phyloP scores from a whole-genome alignment of 2,888 invertebrate species.

The Xestoiulus laeticollis region DNA sequence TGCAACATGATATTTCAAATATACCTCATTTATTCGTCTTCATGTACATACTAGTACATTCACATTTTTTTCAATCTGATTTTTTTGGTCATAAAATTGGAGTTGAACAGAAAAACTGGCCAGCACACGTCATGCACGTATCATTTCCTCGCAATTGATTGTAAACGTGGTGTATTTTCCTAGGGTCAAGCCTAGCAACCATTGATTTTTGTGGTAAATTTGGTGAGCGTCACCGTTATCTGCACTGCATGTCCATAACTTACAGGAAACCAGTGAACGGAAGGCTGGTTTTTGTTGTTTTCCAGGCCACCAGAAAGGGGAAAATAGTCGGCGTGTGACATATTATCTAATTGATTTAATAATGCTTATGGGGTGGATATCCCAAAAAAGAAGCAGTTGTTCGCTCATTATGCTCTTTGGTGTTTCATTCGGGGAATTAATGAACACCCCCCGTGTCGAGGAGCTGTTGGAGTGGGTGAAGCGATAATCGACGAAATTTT shows the following conservation, averaged over 20 bases:
- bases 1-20: not conserved
- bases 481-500: not conserved
- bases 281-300: slow-evolving; percentile 6
- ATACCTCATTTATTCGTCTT: not conserved
- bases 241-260: not conserved
- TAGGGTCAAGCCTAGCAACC: slow-evolving; percentile 16
- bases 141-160: not conserved
- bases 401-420: not conserved
- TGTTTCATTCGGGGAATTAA: not conserved
- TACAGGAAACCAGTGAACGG: not conserved
- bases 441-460: not conserved
- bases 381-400: not conserved
- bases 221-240: not conserved
- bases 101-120: not conserved
- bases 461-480: not conserved
- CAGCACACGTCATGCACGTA: not conserved
- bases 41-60: not conserved
- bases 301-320: not conserved
- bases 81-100: not conserved
- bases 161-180: not conserved
- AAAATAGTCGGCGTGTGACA: not conserved
- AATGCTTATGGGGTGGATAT: not conserved
- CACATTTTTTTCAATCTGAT: not conserved
- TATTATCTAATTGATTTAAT: slow-evolving; percentile 32
- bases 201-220: not conserved